Evolutionary conservation across 2,888 invertebrate species (phyloP).

Genomic region (Stenotaenia linearis): DNA sequence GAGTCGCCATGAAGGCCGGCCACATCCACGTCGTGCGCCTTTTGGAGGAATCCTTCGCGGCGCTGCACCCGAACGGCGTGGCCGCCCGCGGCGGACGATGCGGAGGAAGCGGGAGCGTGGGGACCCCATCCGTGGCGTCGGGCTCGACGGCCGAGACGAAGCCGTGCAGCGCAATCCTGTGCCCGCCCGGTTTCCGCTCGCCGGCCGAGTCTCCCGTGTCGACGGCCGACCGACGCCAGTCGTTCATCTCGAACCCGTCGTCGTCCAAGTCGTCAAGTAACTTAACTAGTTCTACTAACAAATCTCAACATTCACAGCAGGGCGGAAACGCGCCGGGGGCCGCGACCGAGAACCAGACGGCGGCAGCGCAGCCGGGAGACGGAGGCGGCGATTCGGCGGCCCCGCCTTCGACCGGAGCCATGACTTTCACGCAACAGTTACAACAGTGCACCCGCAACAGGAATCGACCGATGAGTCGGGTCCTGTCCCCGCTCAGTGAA

Average conservation of each 20-base stretch:
- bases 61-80: conserved; percentile 54
- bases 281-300: conserved; percentile 63
- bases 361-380: neutral
- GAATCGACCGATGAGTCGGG: conserved; percentile 59
- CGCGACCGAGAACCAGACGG: conserved; percentile 40
- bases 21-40: conserved; percentile 76
- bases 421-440: conserved; percentile 88
- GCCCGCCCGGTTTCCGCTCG: conserved; percentile 39
- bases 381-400: conserved; percentile 35
- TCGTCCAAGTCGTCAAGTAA: conserved; percentile 70
- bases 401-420: conserved; percentile 48
- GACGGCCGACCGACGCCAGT: conserved; percentile 49
- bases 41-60: conserved; percentile 46
- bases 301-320: conserved; percentile 42
- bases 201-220: conserved; percentile 46
- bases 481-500: conserved; percentile 57
- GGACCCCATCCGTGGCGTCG: conserved; percentile 46
- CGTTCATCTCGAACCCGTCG: conserved; percentile 46
- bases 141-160: conserved; percentile 56
- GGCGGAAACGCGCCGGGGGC: neutral
- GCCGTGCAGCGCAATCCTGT: conserved; percentile 56
- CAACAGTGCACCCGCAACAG: conserved; percentile 72
- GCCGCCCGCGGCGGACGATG: conserved; percentile 77
- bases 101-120: conserved; percentile 70
- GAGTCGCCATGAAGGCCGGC: conserved; percentile 86